Conservation (phyloP, 1,140 invertebrate genomes). For the Teleopsis dalmanni region DNA sequence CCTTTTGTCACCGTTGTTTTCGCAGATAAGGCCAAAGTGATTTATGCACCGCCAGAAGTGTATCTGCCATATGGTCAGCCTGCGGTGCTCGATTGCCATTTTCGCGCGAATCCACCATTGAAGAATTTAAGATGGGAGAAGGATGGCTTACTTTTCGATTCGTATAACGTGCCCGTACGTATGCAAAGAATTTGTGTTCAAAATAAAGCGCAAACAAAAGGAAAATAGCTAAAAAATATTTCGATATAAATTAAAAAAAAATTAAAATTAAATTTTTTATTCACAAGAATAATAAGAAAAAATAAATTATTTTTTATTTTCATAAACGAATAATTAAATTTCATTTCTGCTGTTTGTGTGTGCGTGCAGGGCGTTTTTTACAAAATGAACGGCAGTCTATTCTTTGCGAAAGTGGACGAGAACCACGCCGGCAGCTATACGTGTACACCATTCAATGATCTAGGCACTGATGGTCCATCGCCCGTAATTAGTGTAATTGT, state of each 20-base stretch:
- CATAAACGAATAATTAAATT: too few relatives aligned
- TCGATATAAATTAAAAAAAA: neutral
- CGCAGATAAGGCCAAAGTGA: conserved; percentile 83
- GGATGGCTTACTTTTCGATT: conserved; percentile 85
- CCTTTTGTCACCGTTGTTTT: neutral
- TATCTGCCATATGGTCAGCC: conserved; percentile 81
- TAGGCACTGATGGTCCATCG: conserved; percentile 79
- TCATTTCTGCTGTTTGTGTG: neutral
- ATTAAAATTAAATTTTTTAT: neutral
- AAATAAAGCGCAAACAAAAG: too few relatives aligned
- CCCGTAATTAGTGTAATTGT: conserved; percentile 82
- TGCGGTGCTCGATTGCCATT: conserved; percentile 86
- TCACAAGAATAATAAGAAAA: neutral
- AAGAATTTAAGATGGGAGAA: conserved; percentile 92
- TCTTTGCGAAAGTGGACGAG: conserved; percentile 72
- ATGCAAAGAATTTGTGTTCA: too few relatives aligned
- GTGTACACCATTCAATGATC: conserved; percentile 85
- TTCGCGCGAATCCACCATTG: conserved; percentile 85
- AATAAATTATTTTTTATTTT: too few relatives aligned
- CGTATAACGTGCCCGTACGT: conserved; percentile 66
- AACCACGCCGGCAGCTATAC: conserved; percentile 73
- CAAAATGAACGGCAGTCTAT: conserved; percentile 79
- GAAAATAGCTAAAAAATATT: neutral
- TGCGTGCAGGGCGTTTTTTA: conserved; percentile 64
- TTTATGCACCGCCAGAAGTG: conserved; percentile 79